Evolutionary conservation across 2,113 vertebrate genomes (phyloP), one percentile per base, ranked within the genome.

Genomic region (Hassar affinis): DNA sequence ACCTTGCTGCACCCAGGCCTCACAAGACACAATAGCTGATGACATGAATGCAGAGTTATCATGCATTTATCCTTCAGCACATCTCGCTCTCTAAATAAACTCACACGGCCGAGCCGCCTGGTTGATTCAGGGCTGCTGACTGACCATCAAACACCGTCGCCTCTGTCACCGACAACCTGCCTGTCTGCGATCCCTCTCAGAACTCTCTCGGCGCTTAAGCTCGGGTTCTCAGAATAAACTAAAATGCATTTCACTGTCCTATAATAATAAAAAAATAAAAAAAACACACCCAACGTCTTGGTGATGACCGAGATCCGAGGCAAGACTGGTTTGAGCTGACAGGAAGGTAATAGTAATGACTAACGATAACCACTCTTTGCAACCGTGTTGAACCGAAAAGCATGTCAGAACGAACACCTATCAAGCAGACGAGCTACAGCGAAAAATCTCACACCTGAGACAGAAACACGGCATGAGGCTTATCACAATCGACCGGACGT

Each of bases 41-140:
- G 83, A 85, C 57, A 79, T 45, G 75, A 74, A 54, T 25, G 61
- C 56, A 68, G 77, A 66, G 15, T 10, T 27, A 11, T 74, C 49
- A 27, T 17, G 33, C 27, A 54, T 64, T 72, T 66, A 85, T 87
- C 79, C 27, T 64, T 87, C 83, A 87, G 75, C 83, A 79, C n/a
- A 6, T 33, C 62, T 18, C 54, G 20, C 20, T 83, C 14, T 72
- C 17, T 38, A 76, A 80, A 80, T 82, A 78, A 62, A 72, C 18
- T 61, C 47, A 42, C 4, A 35, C 6, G 0, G 30, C 18, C 8
- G 30, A 45, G 62, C 42, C 15, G 59, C 22, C 17, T 14, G n/a
- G 66, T 38, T 52, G 71, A 69, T 9, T 77, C 22, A 25, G 51
- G n/a, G 68, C 15, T 0, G 47, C 35, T 82, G 66, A 83, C 68